phyloP scores from a whole-genome alignment of 1,140 invertebrate species.

The Ganaspis sp. region DNA sequence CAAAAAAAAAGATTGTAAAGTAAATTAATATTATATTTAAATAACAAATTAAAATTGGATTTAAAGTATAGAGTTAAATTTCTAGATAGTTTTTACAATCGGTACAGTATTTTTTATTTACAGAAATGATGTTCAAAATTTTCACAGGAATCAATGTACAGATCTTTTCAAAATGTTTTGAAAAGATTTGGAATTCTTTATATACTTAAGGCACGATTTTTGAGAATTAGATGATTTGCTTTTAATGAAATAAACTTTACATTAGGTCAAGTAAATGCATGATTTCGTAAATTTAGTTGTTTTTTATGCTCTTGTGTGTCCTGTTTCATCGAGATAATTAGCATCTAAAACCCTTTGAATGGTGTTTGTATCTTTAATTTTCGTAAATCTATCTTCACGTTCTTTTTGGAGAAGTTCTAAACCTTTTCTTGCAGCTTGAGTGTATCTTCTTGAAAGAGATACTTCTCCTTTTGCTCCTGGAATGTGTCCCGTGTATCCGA shows the following conservation, averaged over 20 bases:
- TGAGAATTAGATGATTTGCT: background rate
- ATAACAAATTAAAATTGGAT: background rate
- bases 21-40: too few species aligned
- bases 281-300: background rate
- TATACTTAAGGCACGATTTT: background rate
- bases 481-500: conserved; percentile 85
- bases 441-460: conserved; percentile 81
- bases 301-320: conserved; percentile 50
- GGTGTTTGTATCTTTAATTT: conserved; percentile 45
- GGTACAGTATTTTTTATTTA: background rate
- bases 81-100: background rate
- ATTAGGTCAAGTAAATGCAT: background rate
- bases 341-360: conserved; percentile 57
- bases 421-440: conserved; percentile 81
- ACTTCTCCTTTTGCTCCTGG: conserved; percentile 82
- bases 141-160: conserved; percentile 5
- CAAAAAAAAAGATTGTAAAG: background rate
- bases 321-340: conserved; percentile 53
- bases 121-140: background rate
- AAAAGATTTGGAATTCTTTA: background rate
- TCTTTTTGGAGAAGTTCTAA: conserved; percentile 79
- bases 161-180: background rate
- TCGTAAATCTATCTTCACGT: conserved; percentile 73
- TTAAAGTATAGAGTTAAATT: too few species aligned
- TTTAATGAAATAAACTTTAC: background rate